These are phyloP conservation scores for Rotaria macrura DNA, from an alignment of 2,888 invertebrate genomes.

Conservation along the genomic window DNA sequence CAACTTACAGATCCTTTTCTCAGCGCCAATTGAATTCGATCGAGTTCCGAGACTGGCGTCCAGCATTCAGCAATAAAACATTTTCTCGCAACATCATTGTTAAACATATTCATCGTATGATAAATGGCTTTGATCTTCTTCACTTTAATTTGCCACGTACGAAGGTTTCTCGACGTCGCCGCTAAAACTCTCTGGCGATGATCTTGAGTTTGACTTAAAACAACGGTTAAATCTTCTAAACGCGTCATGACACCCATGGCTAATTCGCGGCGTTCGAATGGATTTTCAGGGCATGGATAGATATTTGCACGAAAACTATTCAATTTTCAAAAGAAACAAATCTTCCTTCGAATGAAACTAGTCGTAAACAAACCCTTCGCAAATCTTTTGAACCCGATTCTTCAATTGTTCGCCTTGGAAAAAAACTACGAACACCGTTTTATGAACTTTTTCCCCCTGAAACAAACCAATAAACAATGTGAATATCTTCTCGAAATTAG, in stretches of 20 bases:
- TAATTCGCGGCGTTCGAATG: slow-evolving; percentile 45
- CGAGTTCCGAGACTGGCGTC: slow-evolving; percentile 77
- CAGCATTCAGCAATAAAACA: slow-evolving; percentile 96
- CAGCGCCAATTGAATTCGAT: slow-evolving; percentile 81
- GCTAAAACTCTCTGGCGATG: slow-evolving; percentile 92
- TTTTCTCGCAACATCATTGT: slow-evolving; percentile 97
- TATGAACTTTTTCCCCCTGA: slow-evolving; percentile 86
- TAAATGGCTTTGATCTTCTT: slow-evolving; percentile 98
- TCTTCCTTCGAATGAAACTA: too few relatives aligned
- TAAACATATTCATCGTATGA: slow-evolving; percentile 91
- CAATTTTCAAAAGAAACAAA: not conserved
- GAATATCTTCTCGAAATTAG: too few relatives aligned
- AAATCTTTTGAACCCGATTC: slow-evolving; percentile 91
- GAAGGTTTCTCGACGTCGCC: slow-evolving; percentile 93
- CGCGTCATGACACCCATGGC: slow-evolving; percentile 43
- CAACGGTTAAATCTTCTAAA: slow-evolving; percentile 40
- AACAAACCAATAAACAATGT: slow-evolving; percentile 38
- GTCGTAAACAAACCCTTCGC: slow-evolving; percentile 63
- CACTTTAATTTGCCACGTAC: slow-evolving; percentile 90
- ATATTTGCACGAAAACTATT: slow-evolving; percentile 45
- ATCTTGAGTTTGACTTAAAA: slow-evolving; percentile 54
- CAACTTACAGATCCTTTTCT: slow-evolving; percentile 73
- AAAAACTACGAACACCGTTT: slow-evolving; percentile 73
- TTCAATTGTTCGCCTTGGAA: slow-evolving; percentile 90
- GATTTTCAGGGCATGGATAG: slow-evolving; percentile 47